Evolutionary conservation across 2,797 vertebrate genomes (phyloP).

Genomic region (Peromyscus aztecus): DNA sequence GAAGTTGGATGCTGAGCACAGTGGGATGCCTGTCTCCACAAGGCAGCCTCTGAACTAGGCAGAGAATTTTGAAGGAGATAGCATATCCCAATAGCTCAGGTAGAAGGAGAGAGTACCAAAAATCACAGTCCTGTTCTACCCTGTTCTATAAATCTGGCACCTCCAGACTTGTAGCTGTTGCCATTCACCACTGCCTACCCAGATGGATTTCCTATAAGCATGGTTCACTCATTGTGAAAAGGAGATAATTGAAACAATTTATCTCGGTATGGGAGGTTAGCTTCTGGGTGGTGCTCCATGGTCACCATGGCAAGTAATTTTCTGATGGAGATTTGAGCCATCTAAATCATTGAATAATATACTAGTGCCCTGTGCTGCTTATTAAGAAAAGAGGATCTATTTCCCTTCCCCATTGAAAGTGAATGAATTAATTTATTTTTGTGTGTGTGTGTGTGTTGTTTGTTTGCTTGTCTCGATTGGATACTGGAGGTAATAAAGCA

Average conservation of each 20-base stretch:
- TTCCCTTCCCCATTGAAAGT: background rate
- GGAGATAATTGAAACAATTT: constrained; percentile 87
- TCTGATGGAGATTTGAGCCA: constrained; percentile 74
- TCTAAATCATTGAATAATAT: constrained; percentile 75
- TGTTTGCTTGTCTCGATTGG: constrained; percentile 52
- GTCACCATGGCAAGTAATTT: constrained; percentile 83
- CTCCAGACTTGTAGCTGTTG: constrained; percentile 65
- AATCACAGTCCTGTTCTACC: constrained; percentile 72
- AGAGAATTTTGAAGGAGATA: background rate
- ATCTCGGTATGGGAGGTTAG: constrained; percentile 80
- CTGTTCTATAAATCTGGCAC: constrained; percentile 77
- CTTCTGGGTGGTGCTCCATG: constrained; percentile 66
- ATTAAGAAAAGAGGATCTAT: constrained; percentile 57
- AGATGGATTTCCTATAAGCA: constrained; percentile 88
- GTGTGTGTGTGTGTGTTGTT: background rate
- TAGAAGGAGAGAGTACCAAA: constrained; percentile 73
- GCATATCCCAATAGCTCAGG: background rate
- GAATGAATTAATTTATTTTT: background rate
- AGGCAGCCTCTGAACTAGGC: background rate
- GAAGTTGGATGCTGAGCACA: background rate
- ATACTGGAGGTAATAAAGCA: constrained; percentile 52
- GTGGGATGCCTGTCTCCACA: background rate
- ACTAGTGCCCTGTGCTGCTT: constrained; percentile 61
- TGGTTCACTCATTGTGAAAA: constrained; percentile 87
- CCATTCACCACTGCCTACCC: constrained; percentile 82